Evolutionary conservation across 2,113 vertebrate species (phyloP).

Genomic region (Hyperoodon ampullatus): DNA sequence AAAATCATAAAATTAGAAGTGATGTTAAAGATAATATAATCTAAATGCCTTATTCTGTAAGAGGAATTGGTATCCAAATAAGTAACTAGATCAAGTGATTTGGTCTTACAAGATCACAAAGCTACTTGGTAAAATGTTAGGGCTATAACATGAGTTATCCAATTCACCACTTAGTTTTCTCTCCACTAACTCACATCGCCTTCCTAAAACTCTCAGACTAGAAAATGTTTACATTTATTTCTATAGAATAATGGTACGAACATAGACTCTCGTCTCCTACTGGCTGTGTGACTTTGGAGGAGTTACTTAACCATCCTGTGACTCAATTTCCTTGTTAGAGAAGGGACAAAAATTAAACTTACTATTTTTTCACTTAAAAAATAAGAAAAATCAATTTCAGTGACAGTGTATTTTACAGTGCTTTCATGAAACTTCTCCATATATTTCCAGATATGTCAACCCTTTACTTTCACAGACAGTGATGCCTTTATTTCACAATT

Average conservation of each 20-base stretch:
- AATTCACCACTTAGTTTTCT: not conserved
- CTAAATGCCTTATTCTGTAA: not conserved
- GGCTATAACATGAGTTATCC: not conserved
- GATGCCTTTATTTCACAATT: not conserved
- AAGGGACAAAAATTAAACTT: not conserved
- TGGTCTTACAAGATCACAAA: not conserved
- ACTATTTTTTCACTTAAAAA: not conserved
- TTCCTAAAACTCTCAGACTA: not conserved
- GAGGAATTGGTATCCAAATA: not conserved
- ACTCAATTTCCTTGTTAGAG: not conserved
- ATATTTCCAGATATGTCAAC: not conserved
- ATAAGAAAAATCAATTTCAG: not conserved
- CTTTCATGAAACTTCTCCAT: not conserved
- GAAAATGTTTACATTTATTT: not conserved
- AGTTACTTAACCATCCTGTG: not conserved
- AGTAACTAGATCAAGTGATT: not conserved
- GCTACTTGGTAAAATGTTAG: not conserved
- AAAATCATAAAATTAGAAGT: constrained; percentile 12
- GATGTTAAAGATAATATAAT: not conserved
- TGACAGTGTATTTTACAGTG: not conserved
- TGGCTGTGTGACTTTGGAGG: not conserved
- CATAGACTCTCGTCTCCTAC: fast-evolving
- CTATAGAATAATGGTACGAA: not conserved
- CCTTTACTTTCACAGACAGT: not conserved
- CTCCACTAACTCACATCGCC: not conserved